These are phyloP conservation scores for Macropis europaea DNA, from an alignment of 2,888 invertebrate genomes.

Conservation along the genomic window DNA sequence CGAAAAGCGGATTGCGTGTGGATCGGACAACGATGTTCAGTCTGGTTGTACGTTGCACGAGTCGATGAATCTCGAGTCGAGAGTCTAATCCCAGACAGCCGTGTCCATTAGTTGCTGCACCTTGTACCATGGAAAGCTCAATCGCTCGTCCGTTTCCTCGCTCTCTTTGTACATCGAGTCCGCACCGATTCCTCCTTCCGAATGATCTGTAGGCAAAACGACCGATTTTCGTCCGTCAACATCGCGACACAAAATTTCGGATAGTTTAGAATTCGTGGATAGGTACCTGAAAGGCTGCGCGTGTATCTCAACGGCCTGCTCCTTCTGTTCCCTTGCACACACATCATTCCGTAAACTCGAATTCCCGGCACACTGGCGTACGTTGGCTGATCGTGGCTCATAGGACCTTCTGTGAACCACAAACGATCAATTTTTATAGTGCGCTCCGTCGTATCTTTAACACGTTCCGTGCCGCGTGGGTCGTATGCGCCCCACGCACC, in stretches of 20 bases:
- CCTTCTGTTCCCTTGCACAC: constrained; percentile 83
- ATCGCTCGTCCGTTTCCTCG: constrained; percentile 22
- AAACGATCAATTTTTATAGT: background rate
- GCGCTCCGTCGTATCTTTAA: background rate
- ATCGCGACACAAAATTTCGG: no score
- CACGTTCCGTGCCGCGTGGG: no score
- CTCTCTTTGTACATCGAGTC: background rate
- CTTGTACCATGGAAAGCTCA: constrained; percentile 88
- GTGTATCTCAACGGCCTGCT: constrained; percentile 80
- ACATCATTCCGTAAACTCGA: constrained; percentile 97
- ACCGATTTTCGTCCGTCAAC: no score
- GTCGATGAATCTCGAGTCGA: no score
- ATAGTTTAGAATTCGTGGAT: no score
- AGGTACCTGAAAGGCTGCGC: constrained; percentile 78
- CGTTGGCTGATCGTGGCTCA: constrained; percentile 96
- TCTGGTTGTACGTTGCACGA: background rate
- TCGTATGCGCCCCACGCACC: no score
- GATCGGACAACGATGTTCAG: constrained; percentile 1
- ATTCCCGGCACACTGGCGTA: constrained; percentile 97
- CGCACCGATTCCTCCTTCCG: background rate
- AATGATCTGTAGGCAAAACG: background rate
- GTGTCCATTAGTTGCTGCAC: constrained; percentile 86
- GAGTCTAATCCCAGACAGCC: constrained; percentile 84
- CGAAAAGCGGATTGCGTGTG: constrained; percentile 8
- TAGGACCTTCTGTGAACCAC: constrained; percentile 89